phyloP scores from a whole-genome alignment of 2,113 vertebrate genomes.

The Dipodomys spectabilis region DNA sequence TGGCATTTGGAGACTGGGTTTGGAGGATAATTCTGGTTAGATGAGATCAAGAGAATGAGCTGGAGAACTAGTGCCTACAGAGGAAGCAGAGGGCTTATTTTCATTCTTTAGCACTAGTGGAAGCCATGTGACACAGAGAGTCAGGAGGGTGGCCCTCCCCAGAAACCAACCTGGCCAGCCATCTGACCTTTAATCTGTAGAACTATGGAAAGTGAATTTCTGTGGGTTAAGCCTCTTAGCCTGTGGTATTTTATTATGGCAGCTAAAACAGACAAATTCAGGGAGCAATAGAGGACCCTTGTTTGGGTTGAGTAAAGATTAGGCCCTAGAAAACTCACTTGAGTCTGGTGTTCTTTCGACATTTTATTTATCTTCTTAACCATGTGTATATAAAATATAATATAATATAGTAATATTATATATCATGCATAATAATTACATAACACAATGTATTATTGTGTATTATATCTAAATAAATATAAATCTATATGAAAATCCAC shows the following conservation, averaged over 20 bases:
- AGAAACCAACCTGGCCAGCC: too few relatives aligned
- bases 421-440: too few relatives aligned
- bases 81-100: background rate
- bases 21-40: background rate
- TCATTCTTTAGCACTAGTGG: background rate
- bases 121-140: background rate
- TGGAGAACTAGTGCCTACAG: background rate
- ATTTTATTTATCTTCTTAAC: background rate
- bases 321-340: background rate
- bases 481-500: too few relatives aligned
- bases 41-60: background rate
- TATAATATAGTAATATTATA: too few relatives aligned
- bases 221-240: background rate
- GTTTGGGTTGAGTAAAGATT: fast-evolving
- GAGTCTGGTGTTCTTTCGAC: background rate
- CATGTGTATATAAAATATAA: too few relatives aligned
- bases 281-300: fast-evolving
- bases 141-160: background rate
- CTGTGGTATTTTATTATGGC: too few relatives aligned
- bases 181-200: background rate
- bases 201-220: background rate
- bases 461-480: too few relatives aligned
- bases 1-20: background rate
- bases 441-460: too few relatives aligned
- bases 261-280: fast-evolving